Conservation (phyloP, 2,888 invertebrate genomes). For the Galerucella pusilla region DNA sequence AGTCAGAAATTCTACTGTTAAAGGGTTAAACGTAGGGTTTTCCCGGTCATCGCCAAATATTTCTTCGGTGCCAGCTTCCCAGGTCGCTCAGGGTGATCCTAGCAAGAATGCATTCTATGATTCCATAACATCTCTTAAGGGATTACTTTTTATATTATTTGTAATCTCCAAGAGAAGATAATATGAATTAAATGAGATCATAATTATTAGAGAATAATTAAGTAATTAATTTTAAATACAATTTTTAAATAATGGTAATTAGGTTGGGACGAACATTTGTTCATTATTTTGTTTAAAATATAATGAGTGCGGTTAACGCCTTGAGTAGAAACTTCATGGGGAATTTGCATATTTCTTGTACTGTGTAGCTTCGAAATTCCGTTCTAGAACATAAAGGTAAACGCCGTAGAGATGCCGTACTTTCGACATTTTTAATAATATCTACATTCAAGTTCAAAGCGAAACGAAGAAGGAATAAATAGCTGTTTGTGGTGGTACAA, state of each 20-base stretch:
- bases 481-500: slow-evolving; percentile 9
- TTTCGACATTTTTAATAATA: slow-evolving; percentile 19
- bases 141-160: too few species aligned
- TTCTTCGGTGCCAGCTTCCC: too few species aligned
- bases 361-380: not conserved
- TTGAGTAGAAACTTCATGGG: not conserved
- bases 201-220: too few species aligned
- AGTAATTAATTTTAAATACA: too few species aligned
- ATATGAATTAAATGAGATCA: too few species aligned
- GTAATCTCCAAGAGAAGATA: too few species aligned
- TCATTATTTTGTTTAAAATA: not conserved
- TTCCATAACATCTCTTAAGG: too few species aligned
- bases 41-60: too few species aligned
- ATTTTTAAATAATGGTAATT: not conserved
- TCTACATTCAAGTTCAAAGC: slow-evolving; percentile 22
- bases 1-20: too few species aligned
- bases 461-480: slow-evolving; percentile 6
- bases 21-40: too few species aligned
- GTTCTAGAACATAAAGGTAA: slow-evolving; percentile 7
- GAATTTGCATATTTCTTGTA: slow-evolving; percentile 4
- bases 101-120: too few species aligned
- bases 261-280: not conserved
- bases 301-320: not conserved
- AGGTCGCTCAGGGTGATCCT: too few species aligned
- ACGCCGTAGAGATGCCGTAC: slow-evolving; percentile 7